Evolutionary conservation across 2,888 invertebrate genomes (phyloP), one percentile per base, ranked within the genome.

Genomic region (Folsomia candida): DNA sequence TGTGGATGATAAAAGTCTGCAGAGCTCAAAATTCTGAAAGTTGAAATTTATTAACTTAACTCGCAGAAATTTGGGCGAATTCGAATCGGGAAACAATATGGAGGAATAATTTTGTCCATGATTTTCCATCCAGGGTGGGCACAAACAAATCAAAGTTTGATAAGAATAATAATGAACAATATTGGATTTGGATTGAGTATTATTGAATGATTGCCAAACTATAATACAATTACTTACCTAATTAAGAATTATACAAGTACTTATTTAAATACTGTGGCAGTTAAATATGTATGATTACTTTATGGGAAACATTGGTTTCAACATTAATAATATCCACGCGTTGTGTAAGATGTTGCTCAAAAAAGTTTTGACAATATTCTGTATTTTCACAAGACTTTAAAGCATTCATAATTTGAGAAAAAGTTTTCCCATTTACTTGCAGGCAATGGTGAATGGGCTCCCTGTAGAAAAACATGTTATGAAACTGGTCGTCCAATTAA

Each of bases 371-470:
- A 37, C 37, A 37, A 37, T 37, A 37, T 37, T 37, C n/a, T n/a
- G n/a, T n/a, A n/a, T n/a, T 37, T 37, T 37, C 4, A 37, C 37
- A 4, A 37, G 37, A 37, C 37, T 37, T 37, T 37, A 37, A n/a
- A 37, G 37, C 37, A n/a, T 37, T 37, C 37, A 37, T 37, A 14
- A 9, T 37, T 37, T 37, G 6, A 4, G 14, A 4, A 59, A 26
- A 59, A 6, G 25, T 6, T 65, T 24, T 51, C 22, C 25, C 11
- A 6, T 27, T 66, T 47, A 72, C 67, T 69, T 66, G 69, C 68
- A 69, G 2, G 51, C 63, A 22, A 72, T 66, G 28, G 72, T 72
- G 61, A 72, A 72, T 26, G 72, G 72, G 47, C 72, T 72, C 20
- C 72, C 72, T 72, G 67, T 14, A 57, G 37, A 62, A 4, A 26